Percentiles rank a stretch among this genome's conserved stretches.
Conservation (phyloP, 1,140 invertebrate species). For the Hetaerina americana region DNA sequence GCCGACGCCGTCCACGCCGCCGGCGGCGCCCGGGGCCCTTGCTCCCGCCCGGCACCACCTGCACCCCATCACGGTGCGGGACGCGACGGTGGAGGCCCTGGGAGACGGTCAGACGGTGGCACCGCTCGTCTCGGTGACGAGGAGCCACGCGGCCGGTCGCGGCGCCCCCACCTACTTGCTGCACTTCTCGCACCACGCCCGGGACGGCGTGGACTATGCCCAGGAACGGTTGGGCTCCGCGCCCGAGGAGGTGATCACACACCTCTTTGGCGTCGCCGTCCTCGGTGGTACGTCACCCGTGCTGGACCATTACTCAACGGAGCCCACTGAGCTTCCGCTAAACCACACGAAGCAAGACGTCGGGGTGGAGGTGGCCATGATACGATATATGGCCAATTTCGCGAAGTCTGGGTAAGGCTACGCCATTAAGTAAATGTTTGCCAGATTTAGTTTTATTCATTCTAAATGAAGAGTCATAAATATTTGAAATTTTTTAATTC, state of each 20-base stretch:
- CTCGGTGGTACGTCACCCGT: conserved; percentile 41
- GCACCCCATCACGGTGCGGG: conserved; percentile 68
- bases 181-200: conserved; percentile 68
- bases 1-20: conserved; percentile 45
- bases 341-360: conserved; percentile 66
- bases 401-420: conserved; percentile 24
- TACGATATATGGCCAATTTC: conserved; percentile 60
- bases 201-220: conserved; percentile 52
- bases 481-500: too few species aligned
- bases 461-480: too few species aligned
- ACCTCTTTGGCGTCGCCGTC: conserved; percentile 74
- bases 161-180: conserved; percentile 61
- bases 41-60: conserved; percentile 78
- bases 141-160: conserved; percentile 47
- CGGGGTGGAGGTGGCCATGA: conserved; percentile 56
- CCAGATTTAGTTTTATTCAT: too few species aligned
- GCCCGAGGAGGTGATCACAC: conserved; percentile 71
- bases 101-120: conserved; percentile 70
- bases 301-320: background rate
- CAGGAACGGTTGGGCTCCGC: conserved; percentile 70
- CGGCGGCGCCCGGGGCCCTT: conserved; percentile 82
- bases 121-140: conserved; percentile 51
- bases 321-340: conserved; percentile 29
- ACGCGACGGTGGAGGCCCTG: conserved; percentile 75
- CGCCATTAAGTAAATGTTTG: too few species aligned